Base-by-base conservation (phyloP, 2,113 vertebrate species). In the Lates calcarifer region DNA sequence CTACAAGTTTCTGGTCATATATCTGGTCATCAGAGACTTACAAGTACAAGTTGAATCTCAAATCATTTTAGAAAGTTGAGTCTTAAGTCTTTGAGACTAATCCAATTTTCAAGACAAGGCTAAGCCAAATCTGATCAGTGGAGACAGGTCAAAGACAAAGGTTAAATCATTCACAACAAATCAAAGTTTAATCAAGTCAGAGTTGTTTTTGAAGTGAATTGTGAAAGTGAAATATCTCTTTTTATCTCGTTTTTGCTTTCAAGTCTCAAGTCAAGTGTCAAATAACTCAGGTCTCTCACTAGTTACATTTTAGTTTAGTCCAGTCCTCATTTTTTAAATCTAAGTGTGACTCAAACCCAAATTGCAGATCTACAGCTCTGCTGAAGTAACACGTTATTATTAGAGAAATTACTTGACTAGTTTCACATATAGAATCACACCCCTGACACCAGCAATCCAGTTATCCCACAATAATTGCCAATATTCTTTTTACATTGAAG, bases 341-440 rank as follows among this genome's bases (percentile, higher is more conserved):
- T 14, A 53, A 28, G 9, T 45, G 6, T 43, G 47, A 24, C 35
- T 62, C 6, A 6, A 20, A 26, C 56, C 28, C n/a, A 26, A 18
- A n/a, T n/a, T 13, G 24, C 20, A 26, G 7, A 29, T 67, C 28
- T 66, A 4, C 28, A 57, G 26, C 17, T 47, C 31, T 55, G 49
- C 60, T 37, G 49, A 72, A 51, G 20, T 55, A 13, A 62, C 39
- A 39, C 10, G 47, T 29, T n/a, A 49, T 63, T 22, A 84, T 61
- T 45, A 43, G 43, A 56, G 24, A 70, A 74, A 70, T 74, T 18
- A 65, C 77, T 26, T 39, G 14, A 18, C 62, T 39, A n/a, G 31
- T 81, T 84, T 70, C 53, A 63, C 55, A 75, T 72, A 57, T 47
- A 45, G 18, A 57, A 55, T 55, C 47, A 72, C 17, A 20, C 31